phyloP scores from a whole-genome alignment of 1,140 invertebrate species.

The Aphis gossypii region DNA sequence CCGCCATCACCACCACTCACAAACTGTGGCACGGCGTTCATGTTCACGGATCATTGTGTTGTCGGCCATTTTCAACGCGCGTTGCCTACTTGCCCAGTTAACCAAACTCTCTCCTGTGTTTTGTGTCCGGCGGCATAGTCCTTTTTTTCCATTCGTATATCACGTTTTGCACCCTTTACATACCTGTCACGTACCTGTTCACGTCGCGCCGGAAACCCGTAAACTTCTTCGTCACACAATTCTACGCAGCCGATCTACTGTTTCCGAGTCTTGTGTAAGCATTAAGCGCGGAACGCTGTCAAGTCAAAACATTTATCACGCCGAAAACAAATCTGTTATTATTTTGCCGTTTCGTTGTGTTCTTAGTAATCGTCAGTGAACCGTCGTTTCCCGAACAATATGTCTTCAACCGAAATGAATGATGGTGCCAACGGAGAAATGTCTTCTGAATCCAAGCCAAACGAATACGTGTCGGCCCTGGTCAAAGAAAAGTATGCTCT shows the following conservation, averaged over 20 bases:
- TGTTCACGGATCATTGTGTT: neutral
- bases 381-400: neutral
- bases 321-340: neutral
- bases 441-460: conserved; percentile 71
- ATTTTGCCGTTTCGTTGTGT: neutral
- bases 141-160: neutral
- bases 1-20: neutral
- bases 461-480: conserved; percentile 78
- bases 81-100: neutral
- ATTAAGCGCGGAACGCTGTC: neutral
- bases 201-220: neutral
- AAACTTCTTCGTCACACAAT: neutral
- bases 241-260: neutral
- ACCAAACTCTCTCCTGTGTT: neutral
- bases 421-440: conserved; percentile 17
- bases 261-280: neutral
- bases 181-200: neutral
- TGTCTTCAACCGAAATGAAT: conserved; percentile 47
- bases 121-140: neutral
- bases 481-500: conserved; percentile 77
- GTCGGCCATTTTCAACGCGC: conserved; percentile 35
- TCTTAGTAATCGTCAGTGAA: neutral
- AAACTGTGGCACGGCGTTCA: neutral
- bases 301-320: neutral
- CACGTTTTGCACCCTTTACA: neutral